Evolutionary conservation across 2,113 vertebrate genomes (phyloP), one percentile per base, ranked within the genome.

Genomic region (Capricornis sumatraensis): DNA sequence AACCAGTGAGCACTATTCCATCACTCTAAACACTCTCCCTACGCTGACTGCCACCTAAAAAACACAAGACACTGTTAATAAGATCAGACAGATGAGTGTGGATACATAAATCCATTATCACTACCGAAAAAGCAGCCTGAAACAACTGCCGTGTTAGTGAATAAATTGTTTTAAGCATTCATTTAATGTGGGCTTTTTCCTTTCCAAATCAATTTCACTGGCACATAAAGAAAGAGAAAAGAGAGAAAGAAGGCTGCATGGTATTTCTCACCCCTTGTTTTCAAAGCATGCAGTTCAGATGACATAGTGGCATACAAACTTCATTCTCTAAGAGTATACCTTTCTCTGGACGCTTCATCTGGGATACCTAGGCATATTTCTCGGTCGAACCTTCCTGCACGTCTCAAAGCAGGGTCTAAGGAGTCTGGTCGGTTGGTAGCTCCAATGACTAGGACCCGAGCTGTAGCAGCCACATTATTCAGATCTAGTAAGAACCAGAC

Each of bases 311-410:
- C 6, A 53, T 2, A 50, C 27, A 43, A 85, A 53, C 21, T 40
- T 60, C 40, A 64, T 57, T 50, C 36, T 19, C 0, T 12, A 71
- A 60, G 62, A 21, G 96, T 90, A 1, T 97, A 99, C 99, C 99
- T 99, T 96, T 99, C 98, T 85, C 99, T 99, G 36, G 99, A 99
- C 0, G 92, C 98, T 98, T 99, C 99, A 76, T 99, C 99, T 0
- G 99, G 99, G 95, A 99, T 99, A 4, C 99, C 99, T 4, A 99
- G 98, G 97, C 99, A 99, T 98, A 99, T 99, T 97, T 99, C 99
- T 96, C 99, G 96, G 98, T 99, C 99, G 8, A 99, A 99, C 93
- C 99, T 99, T 6, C 99, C 99, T 0, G 99, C 99, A 33, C 99
- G 98, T 64, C 99, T 99, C 89, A 99, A 98, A 1, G 99, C 99